Evolutionary conservation across 2,797 vertebrate species (phyloP).

Genomic region (Sebastes elongatus): DNA sequence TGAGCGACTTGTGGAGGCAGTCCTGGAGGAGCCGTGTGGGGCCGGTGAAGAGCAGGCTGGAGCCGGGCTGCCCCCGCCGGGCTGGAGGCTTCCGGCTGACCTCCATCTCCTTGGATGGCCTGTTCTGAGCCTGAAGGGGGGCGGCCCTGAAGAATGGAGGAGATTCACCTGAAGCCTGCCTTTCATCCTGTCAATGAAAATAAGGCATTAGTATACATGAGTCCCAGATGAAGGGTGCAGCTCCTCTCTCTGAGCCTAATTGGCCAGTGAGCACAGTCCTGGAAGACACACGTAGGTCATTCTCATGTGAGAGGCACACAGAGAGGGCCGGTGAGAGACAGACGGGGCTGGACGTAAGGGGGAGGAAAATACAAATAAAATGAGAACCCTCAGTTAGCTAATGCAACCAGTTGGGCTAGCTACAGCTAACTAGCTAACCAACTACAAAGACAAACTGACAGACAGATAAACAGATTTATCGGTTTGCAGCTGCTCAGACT

Average conservation of each 20-base stretch:
- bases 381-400: too few relatives aligned
- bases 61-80: slow-evolving; percentile 77
- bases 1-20: slow-evolving; percentile 61
- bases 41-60: slow-evolving; percentile 79
- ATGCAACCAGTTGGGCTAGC: too few relatives aligned
- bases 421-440: too few relatives aligned
- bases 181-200: slow-evolving; percentile 81
- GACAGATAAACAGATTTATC: neutral
- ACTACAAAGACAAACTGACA: too few relatives aligned
- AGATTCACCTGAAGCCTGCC: slow-evolving; percentile 76
- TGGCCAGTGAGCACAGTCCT: too few relatives aligned
- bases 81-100: slow-evolving; percentile 78
- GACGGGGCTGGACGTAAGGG: too few relatives aligned
- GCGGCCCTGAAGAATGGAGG: slow-evolving; percentile 73
- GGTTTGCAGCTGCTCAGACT: too few relatives aligned
- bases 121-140: slow-evolving; percentile 54
- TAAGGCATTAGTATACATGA: neutral
- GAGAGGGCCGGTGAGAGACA: too few relatives aligned
- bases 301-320: too few relatives aligned
- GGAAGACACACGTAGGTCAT: too few relatives aligned
- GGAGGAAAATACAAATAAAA: too few relatives aligned
- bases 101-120: slow-evolving; percentile 62
- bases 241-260: neutral
- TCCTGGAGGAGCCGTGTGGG: slow-evolving; percentile 73
- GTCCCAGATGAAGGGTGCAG: neutral